phyloP scores from a whole-genome alignment of 2,113 vertebrate species.

The Synchiropus splendidus region DNA sequence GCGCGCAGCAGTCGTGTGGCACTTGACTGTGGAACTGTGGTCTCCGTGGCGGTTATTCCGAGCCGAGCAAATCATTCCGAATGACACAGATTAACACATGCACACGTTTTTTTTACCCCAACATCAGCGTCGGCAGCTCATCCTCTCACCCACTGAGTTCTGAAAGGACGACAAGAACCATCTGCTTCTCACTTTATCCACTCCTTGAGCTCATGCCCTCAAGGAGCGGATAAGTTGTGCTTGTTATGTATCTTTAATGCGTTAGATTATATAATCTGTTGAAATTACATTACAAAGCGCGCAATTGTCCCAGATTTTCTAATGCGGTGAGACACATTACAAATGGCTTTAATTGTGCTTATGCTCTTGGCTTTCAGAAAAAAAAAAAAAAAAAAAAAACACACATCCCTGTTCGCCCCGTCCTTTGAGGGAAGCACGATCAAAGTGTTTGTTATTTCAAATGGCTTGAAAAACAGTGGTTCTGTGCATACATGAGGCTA shows the following conservation, averaged over 20 bases:
- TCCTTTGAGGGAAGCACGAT: slow-evolving; percentile 15
- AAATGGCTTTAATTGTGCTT: slow-evolving; percentile 57
- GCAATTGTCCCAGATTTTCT: slow-evolving; percentile 50
- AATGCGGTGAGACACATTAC: slow-evolving; percentile 51
- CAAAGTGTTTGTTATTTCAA: not conserved
- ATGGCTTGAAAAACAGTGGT: slow-evolving; percentile 15
- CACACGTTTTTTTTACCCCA: slow-evolving; percentile 11
- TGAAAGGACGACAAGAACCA: slow-evolving; percentile 1
- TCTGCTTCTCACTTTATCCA: slow-evolving; percentile 11
- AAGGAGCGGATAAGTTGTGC: slow-evolving; percentile 30
- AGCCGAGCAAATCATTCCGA: slow-evolving; percentile 15
- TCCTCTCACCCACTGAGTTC: slow-evolving; percentile 11
- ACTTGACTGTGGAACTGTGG: slow-evolving; percentile 10
- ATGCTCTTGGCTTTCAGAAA: slow-evolving; percentile 45
- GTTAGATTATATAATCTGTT: slow-evolving; percentile 53
- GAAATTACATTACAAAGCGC: slow-evolving; percentile 48
- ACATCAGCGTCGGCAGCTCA: slow-evolving; percentile 16
- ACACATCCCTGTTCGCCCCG: slow-evolving; percentile 16
- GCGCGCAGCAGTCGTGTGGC: slow-evolving; percentile 6
- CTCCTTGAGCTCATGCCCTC: slow-evolving; percentile 23
- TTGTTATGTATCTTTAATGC: slow-evolving; percentile 33
- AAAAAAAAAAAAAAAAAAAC: slow-evolving; percentile 2
- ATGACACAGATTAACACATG: slow-evolving; percentile 21
- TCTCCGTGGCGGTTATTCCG: slow-evolving; percentile 15
- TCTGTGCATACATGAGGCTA: slow-evolving; percentile 32